A percentile compares a stretch with the other conserved stretches of the same genome.
phyloP scores from a whole-genome alignment of 2,888 invertebrate species.

The Archips crataeganus region DNA sequence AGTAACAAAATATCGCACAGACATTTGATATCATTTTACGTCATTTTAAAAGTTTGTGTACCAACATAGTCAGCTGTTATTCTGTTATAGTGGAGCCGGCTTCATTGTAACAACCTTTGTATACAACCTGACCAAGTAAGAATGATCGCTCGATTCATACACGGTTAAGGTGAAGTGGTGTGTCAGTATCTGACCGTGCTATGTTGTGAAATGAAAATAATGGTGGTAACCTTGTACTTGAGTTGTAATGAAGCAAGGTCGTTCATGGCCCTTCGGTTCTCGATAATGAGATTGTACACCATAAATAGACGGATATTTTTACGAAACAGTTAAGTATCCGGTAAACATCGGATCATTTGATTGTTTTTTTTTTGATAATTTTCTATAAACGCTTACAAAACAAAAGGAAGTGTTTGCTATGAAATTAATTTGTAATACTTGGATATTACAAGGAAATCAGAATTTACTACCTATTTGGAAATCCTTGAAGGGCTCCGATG shows the following conservation, averaged over 20 bases:
- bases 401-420: neutral
- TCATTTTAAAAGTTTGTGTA: constrained; percentile 4
- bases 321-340: neutral
- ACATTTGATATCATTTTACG: constrained; percentile 3
- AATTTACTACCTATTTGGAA: neutral
- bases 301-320: constrained; percentile 14
- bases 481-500: neutral
- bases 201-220: constrained; percentile 35
- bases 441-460: too few species aligned
- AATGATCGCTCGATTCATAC: neutral
- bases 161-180: neutral
- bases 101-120: neutral
- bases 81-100: constrained; percentile 29
- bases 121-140: constrained; percentile 22
- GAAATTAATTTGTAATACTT: neutral
- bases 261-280: constrained; percentile 22
- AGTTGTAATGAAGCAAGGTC: constrained; percentile 33
- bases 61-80: constrained; percentile 35
- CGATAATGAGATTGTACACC: constrained; percentile 20
- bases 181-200: constrained; percentile 4
- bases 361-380: neutral
- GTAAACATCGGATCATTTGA: neutral
- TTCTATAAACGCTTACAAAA: neutral
- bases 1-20: constrained; percentile 2
- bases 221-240: constrained; percentile 38